Conservation (phyloP, 2,113 vertebrate species). For the Triplophysa tibetana region DNA sequence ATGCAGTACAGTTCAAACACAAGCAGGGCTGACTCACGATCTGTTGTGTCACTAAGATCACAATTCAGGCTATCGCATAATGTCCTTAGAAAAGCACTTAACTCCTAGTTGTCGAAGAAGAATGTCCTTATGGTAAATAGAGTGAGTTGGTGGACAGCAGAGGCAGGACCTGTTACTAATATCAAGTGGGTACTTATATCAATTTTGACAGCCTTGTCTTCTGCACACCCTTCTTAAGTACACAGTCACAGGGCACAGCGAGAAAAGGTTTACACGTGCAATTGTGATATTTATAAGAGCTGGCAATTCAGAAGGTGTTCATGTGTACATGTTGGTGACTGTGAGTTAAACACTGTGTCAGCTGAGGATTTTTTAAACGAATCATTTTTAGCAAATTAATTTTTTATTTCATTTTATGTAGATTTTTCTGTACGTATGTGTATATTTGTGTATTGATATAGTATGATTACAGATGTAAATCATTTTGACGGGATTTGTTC, state of each 20-base stretch:
- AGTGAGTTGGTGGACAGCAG: background rate
- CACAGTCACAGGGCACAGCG: background rate
- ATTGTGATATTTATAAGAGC: no score
- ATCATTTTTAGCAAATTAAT: no score
- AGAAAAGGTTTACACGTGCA: background rate
- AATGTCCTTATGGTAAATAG: slow-evolving; percentile 12
- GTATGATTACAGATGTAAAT: no score
- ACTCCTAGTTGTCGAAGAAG: background rate
- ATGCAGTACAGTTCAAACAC: background rate
- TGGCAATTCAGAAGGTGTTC: background rate
- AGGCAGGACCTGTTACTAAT: background rate
- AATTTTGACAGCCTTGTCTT: background rate
- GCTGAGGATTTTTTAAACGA: no score
- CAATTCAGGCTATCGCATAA: background rate
- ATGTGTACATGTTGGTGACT: no score
- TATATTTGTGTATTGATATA: no score
- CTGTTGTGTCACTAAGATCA: background rate
- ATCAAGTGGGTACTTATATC: background rate
- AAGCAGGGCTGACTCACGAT: background rate
- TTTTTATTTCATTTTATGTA: no score
- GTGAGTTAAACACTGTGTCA: no score
- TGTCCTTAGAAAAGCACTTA: slow-evolving; percentile 14
- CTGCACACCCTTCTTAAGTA: background rate
- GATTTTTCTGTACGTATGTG: no score
- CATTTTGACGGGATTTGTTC: no score